phyloP scores from a whole-genome alignment of 2,888 invertebrate genomes.

The Quadriops clusia region DNA sequence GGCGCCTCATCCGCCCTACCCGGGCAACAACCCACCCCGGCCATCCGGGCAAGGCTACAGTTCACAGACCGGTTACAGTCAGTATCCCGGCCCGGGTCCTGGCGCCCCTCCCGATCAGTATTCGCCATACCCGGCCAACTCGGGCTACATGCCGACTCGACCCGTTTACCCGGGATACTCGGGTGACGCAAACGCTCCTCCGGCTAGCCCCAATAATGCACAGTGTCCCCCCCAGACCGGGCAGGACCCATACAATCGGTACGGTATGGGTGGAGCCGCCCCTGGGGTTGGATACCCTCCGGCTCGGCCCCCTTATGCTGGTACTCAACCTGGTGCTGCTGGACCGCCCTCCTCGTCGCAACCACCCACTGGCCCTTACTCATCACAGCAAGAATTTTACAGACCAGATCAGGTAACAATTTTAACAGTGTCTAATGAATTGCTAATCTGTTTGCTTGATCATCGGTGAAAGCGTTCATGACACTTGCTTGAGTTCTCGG shows the following conservation, averaged over 20 bases:
- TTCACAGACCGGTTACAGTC: slow-evolving; percentile 48
- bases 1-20: slow-evolving; percentile 37
- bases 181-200: slow-evolving; percentile 36
- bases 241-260: slow-evolving; percentile 35
- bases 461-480: too few species aligned
- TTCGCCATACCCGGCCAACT: slow-evolving; percentile 35
- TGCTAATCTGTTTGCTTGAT: too few species aligned
- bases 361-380: slow-evolving; percentile 40
- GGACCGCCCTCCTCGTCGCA: slow-evolving; percentile 33
- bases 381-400: slow-evolving; percentile 45
- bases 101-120: slow-evolving; percentile 42
- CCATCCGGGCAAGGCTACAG: slow-evolving; percentile 40
- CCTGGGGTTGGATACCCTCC: slow-evolving; percentile 28
- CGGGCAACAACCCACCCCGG: slow-evolving; percentile 34
- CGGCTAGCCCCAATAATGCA: slow-evolving; percentile 18
- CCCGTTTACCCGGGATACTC: slow-evolving; percentile 68
- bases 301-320: slow-evolving; percentile 32
- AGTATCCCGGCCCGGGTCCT: slow-evolving; percentile 52
- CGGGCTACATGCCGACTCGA: slow-evolving; percentile 46
- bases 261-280: slow-evolving; percentile 25
- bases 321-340: slow-evolving; percentile 22
- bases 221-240: slow-evolving; percentile 30
- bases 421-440: neutral
- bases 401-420: slow-evolving; percentile 33
- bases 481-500: too few species aligned